phyloP scores from a whole-genome alignment of 1,140 invertebrate species.

The Aporrectodea caliginosa region DNA sequence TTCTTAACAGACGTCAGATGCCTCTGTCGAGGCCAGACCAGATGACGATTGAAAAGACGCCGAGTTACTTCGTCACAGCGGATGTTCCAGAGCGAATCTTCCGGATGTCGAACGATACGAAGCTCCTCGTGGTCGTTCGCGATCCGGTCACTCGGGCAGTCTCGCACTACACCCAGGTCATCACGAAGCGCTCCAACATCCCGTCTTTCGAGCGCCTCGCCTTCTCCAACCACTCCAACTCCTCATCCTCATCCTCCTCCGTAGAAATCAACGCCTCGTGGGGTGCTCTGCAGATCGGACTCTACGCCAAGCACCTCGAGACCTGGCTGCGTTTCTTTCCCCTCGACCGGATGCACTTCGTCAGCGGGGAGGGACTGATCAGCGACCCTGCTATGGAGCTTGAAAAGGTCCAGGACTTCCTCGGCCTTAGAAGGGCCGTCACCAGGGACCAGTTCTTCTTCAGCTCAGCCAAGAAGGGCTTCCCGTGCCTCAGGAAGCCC shows the following conservation, averaged over 20 bases:
- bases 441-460: constrained; percentile 48
- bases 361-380: constrained; percentile 50
- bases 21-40: constrained; percentile 46
- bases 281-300: constrained; percentile 47
- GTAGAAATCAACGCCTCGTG: constrained; percentile 44
- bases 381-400: constrained; percentile 46
- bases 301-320: constrained; percentile 49
- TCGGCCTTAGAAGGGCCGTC: constrained; percentile 43
- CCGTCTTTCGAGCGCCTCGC: constrained; percentile 44
- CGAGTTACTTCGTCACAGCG: constrained; percentile 55
- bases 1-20: constrained; percentile 39
- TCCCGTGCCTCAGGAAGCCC: constrained; percentile 55
- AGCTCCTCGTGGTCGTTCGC: constrained; percentile 78
- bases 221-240: constrained; percentile 39
- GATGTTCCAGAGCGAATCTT: constrained; percentile 17
- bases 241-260: not conserved
- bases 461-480: constrained; percentile 53
- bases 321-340: constrained; percentile 26
- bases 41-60: constrained; percentile 59
- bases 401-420: constrained; percentile 46
- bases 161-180: constrained; percentile 81
- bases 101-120: constrained; percentile 42
- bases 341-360: constrained; percentile 37
- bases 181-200: constrained; percentile 31
- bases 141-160: constrained; percentile 87